Conservation (phyloP, 2,888 invertebrate genomes). For the Hypomecis punctinalis region DNA sequence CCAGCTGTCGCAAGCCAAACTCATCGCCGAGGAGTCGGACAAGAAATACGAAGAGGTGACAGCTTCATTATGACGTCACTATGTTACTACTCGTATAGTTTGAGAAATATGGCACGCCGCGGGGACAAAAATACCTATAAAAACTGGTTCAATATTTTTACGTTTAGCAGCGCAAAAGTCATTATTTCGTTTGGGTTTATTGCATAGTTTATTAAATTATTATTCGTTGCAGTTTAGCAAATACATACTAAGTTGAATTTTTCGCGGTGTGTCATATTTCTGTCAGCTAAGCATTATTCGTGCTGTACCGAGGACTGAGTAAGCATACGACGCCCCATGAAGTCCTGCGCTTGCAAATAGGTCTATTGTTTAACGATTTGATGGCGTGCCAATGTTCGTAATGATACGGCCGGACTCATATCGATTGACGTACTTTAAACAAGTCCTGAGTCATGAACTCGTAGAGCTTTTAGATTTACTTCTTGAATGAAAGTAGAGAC, state of each 20-base stretch:
- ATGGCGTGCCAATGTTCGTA: slow-evolving; percentile 27
- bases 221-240: no score
- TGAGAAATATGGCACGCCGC: slow-evolving; percentile 17
- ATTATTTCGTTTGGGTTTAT: no score
- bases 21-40: slow-evolving; percentile 99
- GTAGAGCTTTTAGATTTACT: not conserved
- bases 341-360: slow-evolving; percentile 10
- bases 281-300: slow-evolving; percentile 3
- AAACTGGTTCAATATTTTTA: not conserved
- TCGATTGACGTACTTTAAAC: slow-evolving; percentile 7
- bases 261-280: slow-evolving; percentile 21
- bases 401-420: slow-evolving; percentile 21
- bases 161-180: no score
- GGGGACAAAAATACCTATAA: not conserved
- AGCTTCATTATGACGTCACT: slow-evolving; percentile 55
- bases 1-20: slow-evolving; percentile 99
- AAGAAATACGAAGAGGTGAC: slow-evolving; percentile 99
- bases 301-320: slow-evolving; percentile 18
- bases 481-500: not conserved
- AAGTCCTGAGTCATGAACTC: slow-evolving; percentile 14
- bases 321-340: slow-evolving; percentile 7
- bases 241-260: no score
- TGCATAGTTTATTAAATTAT: no score
- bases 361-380: slow-evolving; percentile 23
- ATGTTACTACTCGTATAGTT: slow-evolving; percentile 11